A percentile compares a stretch with the other conserved stretches of the same genome.
Evolutionary conservation across 1,140 invertebrate genomes (phyloP).

Genomic region (Bombus waltoni): DNA sequence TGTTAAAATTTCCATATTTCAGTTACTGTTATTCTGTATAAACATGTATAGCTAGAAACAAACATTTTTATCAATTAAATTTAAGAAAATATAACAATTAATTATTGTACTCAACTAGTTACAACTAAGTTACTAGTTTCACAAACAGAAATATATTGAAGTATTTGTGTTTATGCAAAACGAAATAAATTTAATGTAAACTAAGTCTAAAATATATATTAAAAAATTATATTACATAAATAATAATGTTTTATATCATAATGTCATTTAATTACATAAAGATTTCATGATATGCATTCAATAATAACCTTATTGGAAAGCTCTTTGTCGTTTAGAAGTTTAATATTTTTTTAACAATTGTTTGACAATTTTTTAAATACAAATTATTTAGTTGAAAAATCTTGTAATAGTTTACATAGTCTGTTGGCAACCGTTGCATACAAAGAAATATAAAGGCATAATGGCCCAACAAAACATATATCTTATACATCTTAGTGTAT

Average conservation of each 20-base stretch:
- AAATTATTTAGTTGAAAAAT: background rate
- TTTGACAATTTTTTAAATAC: background rate
- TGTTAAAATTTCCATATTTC: background rate
- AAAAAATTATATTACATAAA: background rate
- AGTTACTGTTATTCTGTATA: background rate
- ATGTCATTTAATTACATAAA: background rate
- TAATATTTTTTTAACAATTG: background rate
- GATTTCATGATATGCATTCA: background rate
- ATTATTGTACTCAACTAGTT: background rate
- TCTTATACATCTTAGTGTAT: background rate
- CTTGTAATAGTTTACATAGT: background rate
- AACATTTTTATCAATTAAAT: background rate
- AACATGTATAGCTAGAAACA: background rate
- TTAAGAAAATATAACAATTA: background rate
- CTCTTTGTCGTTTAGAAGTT: background rate
- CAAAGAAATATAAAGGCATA: background rate
- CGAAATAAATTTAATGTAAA: background rate
- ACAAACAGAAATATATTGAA: background rate
- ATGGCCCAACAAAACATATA: too few relatives aligned
- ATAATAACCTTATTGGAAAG: background rate
- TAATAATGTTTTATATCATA: background rate
- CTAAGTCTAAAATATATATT: background rate
- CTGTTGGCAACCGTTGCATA: background rate
- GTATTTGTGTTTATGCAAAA: background rate
- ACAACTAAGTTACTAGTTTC: slow-evolving; percentile 15